Evolutionary conservation across 2,113 vertebrate species (phyloP), one percentile per base, ranked within the genome.

Genomic region (Rhynchopsitta pachyrhyncha): DNA sequence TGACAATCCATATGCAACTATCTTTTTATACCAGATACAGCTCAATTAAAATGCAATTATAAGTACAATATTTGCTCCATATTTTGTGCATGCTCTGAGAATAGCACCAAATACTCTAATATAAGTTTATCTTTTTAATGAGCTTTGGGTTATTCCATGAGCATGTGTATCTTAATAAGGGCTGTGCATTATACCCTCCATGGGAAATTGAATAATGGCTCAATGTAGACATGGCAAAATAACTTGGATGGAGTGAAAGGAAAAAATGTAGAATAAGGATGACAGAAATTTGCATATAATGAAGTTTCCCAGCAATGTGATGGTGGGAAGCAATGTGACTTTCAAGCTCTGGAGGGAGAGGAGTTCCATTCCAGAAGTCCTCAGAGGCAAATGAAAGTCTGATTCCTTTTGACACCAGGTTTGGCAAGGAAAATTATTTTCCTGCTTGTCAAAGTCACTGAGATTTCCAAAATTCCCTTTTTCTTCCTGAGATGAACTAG

Each of bases 31-130:
- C 76, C 55, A 73, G 92, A 91, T 90, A 93, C 64, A 73, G 82
- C 86, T 98, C 95, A 95, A 96, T 97, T 97, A 97, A 98, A 98
- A 95, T 93, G 82, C 75, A 95, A 95, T 97, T 97, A 96, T 93
- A 93, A 92, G 71, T 79, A 83, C 90, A 93, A 76, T 83, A 91
- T 97, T 97, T 94, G 79, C 69, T 82, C 75, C 83, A 77, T 93
- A 93, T 97, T 97, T 95, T 95, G 66, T 96, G 93, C 87, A 92
- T 66, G 86, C 74, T 94, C 89, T 97, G 80, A 82, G 75, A 94
- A 93, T 95, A 90, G 77, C 46, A 59, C 49, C 67, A 68, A 77
- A 89, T 57, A 85, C 41, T 88, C 69, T 49, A 92, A n/a, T 90
- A 82, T 66, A 97, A 92, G 73, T 88, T 97, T 94, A 89, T 97